Evolutionary conservation across 2,113 vertebrate species (phyloP).

Genomic region (Alligator sinensis): DNA sequence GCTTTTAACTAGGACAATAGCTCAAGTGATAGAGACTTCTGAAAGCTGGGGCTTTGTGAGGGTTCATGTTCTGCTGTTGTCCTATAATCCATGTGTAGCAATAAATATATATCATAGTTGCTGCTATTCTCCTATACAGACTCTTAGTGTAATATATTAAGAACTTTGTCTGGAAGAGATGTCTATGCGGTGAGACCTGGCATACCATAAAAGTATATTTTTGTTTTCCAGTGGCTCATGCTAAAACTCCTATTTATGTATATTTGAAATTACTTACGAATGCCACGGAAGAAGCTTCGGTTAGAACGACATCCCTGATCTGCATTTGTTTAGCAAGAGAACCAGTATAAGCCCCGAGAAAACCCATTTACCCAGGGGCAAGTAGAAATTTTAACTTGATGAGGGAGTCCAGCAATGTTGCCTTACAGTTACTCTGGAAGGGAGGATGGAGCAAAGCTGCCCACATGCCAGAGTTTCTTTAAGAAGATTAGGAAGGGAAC

Average conservation of each 20-base stretch:
- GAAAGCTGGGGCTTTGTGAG: too few species aligned
- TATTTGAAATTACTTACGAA: background rate
- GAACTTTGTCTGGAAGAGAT: background rate
- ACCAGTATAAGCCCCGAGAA: background rate
- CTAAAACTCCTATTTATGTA: background rate
- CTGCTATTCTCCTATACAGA: too few species aligned
- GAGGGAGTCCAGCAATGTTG: background rate
- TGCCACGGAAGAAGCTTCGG: fast-evolving
- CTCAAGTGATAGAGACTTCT: too few species aligned
- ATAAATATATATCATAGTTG: too few species aligned
- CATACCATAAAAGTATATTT: background rate
- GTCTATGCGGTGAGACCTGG: background rate
- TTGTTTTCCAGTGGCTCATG: background rate
- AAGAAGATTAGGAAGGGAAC: background rate
- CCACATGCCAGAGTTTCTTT: background rate
- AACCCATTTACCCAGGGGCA: background rate
- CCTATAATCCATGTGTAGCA: too few species aligned
- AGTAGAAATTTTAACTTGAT: background rate
- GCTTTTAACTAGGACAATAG: too few species aligned
- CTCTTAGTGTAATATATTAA: background rate
- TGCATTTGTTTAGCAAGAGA: background rate
- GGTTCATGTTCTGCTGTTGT: too few species aligned
- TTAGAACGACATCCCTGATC: background rate
- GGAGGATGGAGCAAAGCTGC: background rate
- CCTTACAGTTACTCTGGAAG: background rate